Evolutionary conservation across 2,113 vertebrate species (phyloP).

Genomic region (Barbus barbus): DNA sequence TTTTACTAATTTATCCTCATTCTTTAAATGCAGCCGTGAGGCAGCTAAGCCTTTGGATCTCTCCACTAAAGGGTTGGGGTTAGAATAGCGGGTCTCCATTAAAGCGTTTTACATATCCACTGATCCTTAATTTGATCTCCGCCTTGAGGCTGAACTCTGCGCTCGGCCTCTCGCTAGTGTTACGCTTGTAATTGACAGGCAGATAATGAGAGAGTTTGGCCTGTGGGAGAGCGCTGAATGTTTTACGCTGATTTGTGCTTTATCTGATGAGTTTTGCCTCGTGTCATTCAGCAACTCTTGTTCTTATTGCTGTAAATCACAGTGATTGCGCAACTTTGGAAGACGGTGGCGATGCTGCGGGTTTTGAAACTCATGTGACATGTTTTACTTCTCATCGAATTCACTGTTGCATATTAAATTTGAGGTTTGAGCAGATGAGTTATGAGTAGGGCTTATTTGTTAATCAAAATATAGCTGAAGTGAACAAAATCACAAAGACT

Average conservation of each 20-base stretch:
- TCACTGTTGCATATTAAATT: neutral
- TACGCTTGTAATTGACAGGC: constrained; percentile 40
- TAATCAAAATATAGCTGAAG: neutral
- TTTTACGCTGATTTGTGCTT: constrained; percentile 33
- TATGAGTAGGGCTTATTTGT: neutral
- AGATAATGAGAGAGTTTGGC: constrained; percentile 45
- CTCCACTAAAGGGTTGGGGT: constrained; percentile 29
- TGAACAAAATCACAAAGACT: neutral
- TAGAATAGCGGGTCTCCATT: constrained; percentile 53
- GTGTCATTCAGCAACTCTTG: constrained; percentile 22
- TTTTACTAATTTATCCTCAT: constrained; percentile 31
- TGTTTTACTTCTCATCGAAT: neutral
- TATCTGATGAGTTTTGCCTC: constrained; percentile 31
- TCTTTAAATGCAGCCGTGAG: constrained; percentile 42
- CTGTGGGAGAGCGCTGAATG: constrained; percentile 4
- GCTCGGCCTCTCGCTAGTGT: constrained; percentile 4
- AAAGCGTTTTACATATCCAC: constrained; percentile 39
- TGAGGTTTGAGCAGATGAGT: neutral
- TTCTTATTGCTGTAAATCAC: constrained; percentile 6
- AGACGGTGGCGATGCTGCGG: no score
- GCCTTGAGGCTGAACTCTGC: constrained; percentile 23
- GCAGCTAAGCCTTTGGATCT: constrained; percentile 38
- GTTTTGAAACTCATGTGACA: neutral
- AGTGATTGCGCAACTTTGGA: neutral
- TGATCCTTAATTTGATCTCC: constrained; percentile 47